Evolutionary conservation across 2,888 invertebrate species (phyloP), one percentile per base, ranked within the genome.

Genomic region (Drosophila anceps): DNA sequence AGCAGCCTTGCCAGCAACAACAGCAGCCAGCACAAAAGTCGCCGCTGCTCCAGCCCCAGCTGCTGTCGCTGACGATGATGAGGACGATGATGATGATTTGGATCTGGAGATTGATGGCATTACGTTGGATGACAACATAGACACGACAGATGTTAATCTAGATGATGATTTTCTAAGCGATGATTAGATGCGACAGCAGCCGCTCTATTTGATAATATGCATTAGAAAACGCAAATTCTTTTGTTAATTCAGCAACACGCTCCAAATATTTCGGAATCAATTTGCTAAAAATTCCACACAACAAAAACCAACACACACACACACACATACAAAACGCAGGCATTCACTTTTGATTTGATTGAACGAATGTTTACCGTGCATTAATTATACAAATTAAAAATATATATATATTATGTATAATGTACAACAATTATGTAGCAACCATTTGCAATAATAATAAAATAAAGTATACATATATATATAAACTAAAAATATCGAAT

Each of bases 61-160:
- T 18, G 70, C 60, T 4, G 37, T 60, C 50, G 66, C 44, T 29
- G 76, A 78, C 24, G 84, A 78, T 27, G 84, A 83, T 81, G 78
- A 94, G 84, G 93, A 97, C 88, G 82, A 95, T 79, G 78, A 94
- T 84, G 93, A 97, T 88, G 82, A 95, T 89, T 93, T 98, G 44
- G 98, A 98, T 91, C 93, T 96, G 55, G 98, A 98, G 92, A 94
- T 98, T 60, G 97, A 97, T 79, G 96, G 96, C 79, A 95, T 97
- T 81, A 95, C 95, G 79, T 93, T 98, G 33, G 97, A 98, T 91
- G 96, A 96, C 75, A 95, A 95, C 90, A 95, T 96, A 78, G 97
- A 97, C 91, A 95, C 95, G 63, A 95, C 95, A 92, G 96, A 96
- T 92, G 95, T 96, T 69, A 96, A 95, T 93, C 93, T 96, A 86